Conservation (phyloP, 2,888 invertebrate genomes). For the Saturnia pavonia region DNA sequence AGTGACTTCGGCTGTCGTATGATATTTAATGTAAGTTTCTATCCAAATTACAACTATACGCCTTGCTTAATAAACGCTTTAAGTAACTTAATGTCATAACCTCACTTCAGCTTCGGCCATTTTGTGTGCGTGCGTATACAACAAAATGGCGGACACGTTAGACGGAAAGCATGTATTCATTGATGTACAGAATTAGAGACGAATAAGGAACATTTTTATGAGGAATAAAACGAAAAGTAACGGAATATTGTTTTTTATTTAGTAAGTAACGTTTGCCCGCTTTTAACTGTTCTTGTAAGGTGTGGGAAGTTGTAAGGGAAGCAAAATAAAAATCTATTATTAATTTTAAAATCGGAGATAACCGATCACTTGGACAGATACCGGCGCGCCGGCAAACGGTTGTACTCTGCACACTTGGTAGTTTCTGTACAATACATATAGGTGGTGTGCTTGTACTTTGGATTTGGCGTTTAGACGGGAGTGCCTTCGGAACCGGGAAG, state of each 20-base stretch:
- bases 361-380: too few relatives aligned
- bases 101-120: constrained; percentile 7
- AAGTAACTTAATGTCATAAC: constrained; percentile 4
- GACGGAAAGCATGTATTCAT: constrained; percentile 16
- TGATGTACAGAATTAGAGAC: constrained; percentile 40
- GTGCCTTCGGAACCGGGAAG: too few relatives aligned
- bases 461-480: too few relatives aligned
- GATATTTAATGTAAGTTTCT: not conserved
- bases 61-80: not conserved
- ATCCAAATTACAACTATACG: not conserved
- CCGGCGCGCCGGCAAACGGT: too few relatives aligned
- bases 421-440: too few relatives aligned
- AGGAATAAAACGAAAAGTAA: constrained; percentile 40
- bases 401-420: too few relatives aligned
- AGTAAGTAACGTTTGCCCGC: not conserved
- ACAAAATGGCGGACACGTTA: constrained; percentile 9
- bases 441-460: too few relatives aligned
- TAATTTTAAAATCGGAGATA: too few relatives aligned
- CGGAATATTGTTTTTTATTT: constrained; percentile 30
- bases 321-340: too few relatives aligned
- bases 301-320: too few relatives aligned
- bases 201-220: constrained; percentile 41
- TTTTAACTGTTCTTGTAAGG: too few relatives aligned
- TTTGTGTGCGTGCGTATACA: not conserved
- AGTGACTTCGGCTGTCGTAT: not conserved